Percentiles rank a stretch among this genome's conserved stretches.
phyloP scores from a whole-genome alignment of 37 sponge, comb jelly and placozoan genomes.

The Tethya wilhelma region DNA sequence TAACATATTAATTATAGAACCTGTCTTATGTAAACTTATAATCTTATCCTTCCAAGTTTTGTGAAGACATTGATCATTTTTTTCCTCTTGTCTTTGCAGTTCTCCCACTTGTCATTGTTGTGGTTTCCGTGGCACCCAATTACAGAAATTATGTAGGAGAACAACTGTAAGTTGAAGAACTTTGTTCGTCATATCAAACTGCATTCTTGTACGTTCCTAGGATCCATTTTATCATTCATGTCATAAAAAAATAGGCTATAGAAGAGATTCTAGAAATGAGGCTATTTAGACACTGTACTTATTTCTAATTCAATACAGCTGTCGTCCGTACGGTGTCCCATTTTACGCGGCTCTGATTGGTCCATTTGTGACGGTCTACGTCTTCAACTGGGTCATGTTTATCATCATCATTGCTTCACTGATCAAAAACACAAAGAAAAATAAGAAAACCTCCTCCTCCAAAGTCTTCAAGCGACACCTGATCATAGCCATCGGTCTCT shows the following conservation, averaged over 20 bases:
- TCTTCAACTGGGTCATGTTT: slow-evolving; percentile 9
- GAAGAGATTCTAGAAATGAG: not conserved
- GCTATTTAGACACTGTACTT: not conserved
- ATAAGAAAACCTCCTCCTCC: not conserved
- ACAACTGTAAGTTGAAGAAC: not conserved
- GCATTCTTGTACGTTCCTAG: not conserved
- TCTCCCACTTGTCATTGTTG: slow-evolving; percentile 12
- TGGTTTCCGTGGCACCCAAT: not conserved
- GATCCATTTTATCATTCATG: not conserved
- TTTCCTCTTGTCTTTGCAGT: slow-evolving; percentile 6
- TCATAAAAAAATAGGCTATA: not conserved
- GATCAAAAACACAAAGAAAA: not conserved
- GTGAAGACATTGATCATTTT: not conserved
- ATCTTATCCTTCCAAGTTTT: not conserved
- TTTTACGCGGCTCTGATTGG: slow-evolving; percentile 2
- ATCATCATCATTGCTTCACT: not conserved
- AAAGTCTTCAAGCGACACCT: slow-evolving; percentile 3
- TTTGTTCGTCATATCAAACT: not conserved
- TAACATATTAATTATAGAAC: not conserved
- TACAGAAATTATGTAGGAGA: not conserved
- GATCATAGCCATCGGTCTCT: slow-evolving; percentile 8
- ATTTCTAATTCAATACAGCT: not conserved
- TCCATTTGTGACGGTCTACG: slow-evolving; percentile 10
- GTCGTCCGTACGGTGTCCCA: not conserved
- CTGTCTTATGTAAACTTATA: not conserved